A percentile compares a stretch with the other conserved stretches of the same genome.
Evolutionary conservation across 30 jellyfish, hydroid and myxozoan species (phyloP).

Genomic region (Aurelia coerulea): DNA sequence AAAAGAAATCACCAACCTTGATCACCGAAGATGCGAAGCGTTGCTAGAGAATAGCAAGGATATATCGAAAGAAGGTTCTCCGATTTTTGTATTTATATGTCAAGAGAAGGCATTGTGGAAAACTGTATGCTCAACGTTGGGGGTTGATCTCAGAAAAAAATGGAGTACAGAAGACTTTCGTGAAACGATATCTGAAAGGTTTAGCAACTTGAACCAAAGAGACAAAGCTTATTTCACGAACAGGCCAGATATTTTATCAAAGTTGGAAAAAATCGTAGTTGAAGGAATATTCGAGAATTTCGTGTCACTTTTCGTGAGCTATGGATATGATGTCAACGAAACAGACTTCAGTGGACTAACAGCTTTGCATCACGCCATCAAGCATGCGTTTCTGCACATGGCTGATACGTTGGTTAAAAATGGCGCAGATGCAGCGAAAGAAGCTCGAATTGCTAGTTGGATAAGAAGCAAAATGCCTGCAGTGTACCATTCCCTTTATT

Average conservation of each 20-base stretch:
- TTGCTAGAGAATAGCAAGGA: not conserved
- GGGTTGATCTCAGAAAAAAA: slow-evolving; percentile 9
- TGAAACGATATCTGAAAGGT: not conserved
- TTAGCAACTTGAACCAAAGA: too few relatives aligned
- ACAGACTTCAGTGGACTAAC: slow-evolving; percentile 43
- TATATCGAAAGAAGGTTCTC: not conserved
- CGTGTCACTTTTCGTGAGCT: slow-evolving; percentile 19
- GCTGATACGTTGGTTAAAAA: slow-evolving; percentile 4
- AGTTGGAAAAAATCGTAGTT: not conserved
- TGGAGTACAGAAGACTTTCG: slow-evolving; percentile 18
- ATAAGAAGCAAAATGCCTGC: slow-evolving; percentile 41
- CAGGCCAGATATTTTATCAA: too few relatives aligned
- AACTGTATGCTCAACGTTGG: not conserved
- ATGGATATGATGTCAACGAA: slow-evolving; percentile 38
- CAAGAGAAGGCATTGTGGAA: slow-evolving; percentile 51
- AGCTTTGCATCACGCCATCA: slow-evolving; percentile 42
- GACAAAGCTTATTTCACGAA: too few relatives aligned
- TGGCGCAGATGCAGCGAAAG: slow-evolving; percentile 7
- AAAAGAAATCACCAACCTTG: not conserved
- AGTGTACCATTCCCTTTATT: slow-evolving; percentile 36
- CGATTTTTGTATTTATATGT: slow-evolving; percentile 29
- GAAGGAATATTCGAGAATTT: slow-evolving; percentile 44
- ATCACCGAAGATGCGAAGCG: slow-evolving; percentile 3
- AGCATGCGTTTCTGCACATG: slow-evolving; percentile 10
- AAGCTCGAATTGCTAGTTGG: slow-evolving; percentile 45